Base-by-base conservation (phyloP, 53 echinoderm and acorn worm species). In the Zoroaster sp. region DNA sequence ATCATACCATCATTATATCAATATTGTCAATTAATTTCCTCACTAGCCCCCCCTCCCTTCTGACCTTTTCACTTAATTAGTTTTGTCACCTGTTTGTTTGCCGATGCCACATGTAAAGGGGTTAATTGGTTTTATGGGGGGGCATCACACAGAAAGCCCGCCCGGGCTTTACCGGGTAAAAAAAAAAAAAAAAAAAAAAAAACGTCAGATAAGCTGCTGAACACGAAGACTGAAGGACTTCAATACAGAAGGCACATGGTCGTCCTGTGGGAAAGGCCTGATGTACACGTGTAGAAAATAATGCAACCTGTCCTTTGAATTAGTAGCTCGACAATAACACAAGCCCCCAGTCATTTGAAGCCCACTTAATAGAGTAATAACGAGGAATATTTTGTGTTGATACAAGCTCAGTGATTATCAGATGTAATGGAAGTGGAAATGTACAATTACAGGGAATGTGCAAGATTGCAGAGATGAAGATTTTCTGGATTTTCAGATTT, bases 51-150 rank as follows among this genome's bases (percentile, higher is more conserved):
- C 35, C 12, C 37, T 35, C 63, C 18, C 31, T 39, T 18, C 42
- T 67, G 83, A 66, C 83, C 66, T 83, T 83, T 68, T 66, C 70
- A 70, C 34, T n/a, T 71, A 85, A 85, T 85, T 85, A 47, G n/a
- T 85, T 85, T 71, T 71, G 52, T 85, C 85, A 85, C 85, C 85
- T 85, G 85, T 71, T 85, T 85, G 85, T 85, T 70, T 85, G 67
- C 30, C 12, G 39, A 41, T 34, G 68, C 33, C 18, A 53, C 39
- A 18, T 42, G 30, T 28, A 10, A 59, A 21, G 28, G 63, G n/a
- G 28, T 25, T 59, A 59, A 59, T 59, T 59, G 63, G 21, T 59
- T 59, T 59, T 20, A 3, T 0, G 63, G 9, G 6, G 63, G 55
- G 21, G 21, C 63, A 59, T 59, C 23, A 59, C 63, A n/a, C n/a